Evolutionary conservation across 2,888 invertebrate species (phyloP).

Genomic region (Gisinianus flammeolus): DNA sequence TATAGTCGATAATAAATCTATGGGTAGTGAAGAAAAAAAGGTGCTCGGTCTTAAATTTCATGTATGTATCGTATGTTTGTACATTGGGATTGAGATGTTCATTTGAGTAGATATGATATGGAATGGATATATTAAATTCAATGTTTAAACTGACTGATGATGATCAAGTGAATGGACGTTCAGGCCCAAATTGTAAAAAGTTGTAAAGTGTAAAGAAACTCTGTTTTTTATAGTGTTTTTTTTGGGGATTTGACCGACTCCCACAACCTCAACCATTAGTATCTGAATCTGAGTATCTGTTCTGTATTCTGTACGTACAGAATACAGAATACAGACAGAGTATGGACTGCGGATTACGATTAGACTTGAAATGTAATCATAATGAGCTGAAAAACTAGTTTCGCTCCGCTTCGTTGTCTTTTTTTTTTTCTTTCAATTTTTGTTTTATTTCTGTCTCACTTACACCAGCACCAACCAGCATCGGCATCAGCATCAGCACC

Average conservation of each 20-base stretch:
- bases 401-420: conserved; percentile 27
- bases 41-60: background rate
- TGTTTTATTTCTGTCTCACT: conserved; percentile 32
- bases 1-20: no score
- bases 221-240: background rate
- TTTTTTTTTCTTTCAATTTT: conserved; percentile 7
- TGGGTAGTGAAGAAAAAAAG: no score
- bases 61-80: background rate
- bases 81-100: background rate
- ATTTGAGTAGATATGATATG: no score
- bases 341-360: background rate
- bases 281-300: background rate
- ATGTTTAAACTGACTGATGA: no score
- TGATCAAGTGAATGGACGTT: background rate
- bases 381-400: conserved; percentile 35
- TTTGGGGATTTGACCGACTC: background rate
- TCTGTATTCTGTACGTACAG: background rate
- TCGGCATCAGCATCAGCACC: background rate
- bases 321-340: background rate
- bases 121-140: background rate
- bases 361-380: conserved; percentile 8
- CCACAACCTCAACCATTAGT: background rate
- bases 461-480: conserved; percentile 2
- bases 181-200: background rate
- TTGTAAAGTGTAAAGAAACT: background rate